Percentiles rank a stretch among this genome's conserved stretches.
phyloP scores from a whole-genome alignment of 2,888 invertebrate genomes.

The Leptinotarsa juncta region DNA sequence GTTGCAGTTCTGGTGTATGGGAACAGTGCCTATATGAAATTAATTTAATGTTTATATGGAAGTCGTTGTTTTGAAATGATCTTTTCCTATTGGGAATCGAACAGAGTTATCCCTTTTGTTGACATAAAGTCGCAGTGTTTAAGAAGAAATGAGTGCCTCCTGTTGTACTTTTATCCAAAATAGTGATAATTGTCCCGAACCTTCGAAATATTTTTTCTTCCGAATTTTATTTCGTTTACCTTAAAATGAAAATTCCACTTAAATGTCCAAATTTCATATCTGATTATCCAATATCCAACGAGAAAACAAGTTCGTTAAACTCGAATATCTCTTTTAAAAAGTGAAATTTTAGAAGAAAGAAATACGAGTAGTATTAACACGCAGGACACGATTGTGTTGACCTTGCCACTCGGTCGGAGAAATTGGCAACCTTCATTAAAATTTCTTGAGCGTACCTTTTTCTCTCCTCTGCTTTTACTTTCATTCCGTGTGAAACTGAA shows the following conservation, averaged over 20 bases:
- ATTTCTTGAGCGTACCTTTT: slow-evolving; percentile 20
- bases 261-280: not conserved
- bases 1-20: no score
- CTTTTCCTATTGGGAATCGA: no score
- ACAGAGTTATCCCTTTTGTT: no score
- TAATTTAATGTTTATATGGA: no score
- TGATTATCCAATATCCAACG: not conserved
- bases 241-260: not conserved
- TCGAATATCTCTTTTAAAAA: slow-evolving; percentile 2
- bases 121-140: no score
- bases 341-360: not conserved
- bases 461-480: slow-evolving; percentile 17
- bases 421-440: slow-evolving; percentile 14
- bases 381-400: slow-evolving; percentile 6
- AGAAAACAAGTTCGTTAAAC: not conserved
- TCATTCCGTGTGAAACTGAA: not conserved
- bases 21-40: no score
- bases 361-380: not conserved
- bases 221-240: no score
- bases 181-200: no score
- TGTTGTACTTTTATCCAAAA: no score
- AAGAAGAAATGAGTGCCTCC: no score
- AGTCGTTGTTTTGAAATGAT: no score
- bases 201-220: no score
- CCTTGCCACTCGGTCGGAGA: slow-evolving; percentile 11